Evolutionary conservation across 2,888 invertebrate genomes (phyloP), one percentile per base, ranked within the genome.

Genomic region (Chromoteleia sp.): DNA sequence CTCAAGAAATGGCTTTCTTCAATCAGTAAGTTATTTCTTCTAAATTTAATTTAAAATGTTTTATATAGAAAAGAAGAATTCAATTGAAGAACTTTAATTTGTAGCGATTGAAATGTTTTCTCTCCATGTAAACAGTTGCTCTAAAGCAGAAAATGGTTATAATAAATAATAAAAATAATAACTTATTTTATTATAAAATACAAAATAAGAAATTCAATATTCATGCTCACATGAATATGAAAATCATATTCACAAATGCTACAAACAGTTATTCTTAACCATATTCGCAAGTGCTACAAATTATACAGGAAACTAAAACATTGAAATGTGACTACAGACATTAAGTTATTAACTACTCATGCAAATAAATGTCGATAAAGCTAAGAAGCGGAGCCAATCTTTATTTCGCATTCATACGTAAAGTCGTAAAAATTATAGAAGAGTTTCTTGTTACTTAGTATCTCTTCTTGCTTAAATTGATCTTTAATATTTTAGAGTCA

Each of bases 381-480:
- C 39, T 61, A 52, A 71, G 30, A 59, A 54, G 39, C 61, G 21
- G 30, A 21, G 54, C 63, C 54, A 63, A 54, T 63, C 54, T 63
- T 52, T 36, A 63, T 71, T 71, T 71, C 39, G 17, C 54, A 63
- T 74, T 63, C 74, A 61, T 63, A 54, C 36, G 54, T 36, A 36
- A 63, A 63, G 63, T 76, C 61, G 56, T 77, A 75, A 65, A 74
- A 75, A 39, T 50, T 48, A 30, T 50, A 33, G 56, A 36, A 67
- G 50, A 19, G 17, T 50, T 76, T 67, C 43, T 76, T 50, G 48
- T 59, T 68, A 76, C 59, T 52, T 25, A 50, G n/a, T 43, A 59
- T 52, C 39, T 58, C 41, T 58, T 45, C 25, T 43, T 43, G 4
- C 15, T 19, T 50, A 52, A 76, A 67, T 59, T 74, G 54, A 65